Evolutionary conservation across 1,140 invertebrate species (phyloP), one percentile per base, ranked within the genome.

Genomic region (Heliconius hermathena): DNA sequence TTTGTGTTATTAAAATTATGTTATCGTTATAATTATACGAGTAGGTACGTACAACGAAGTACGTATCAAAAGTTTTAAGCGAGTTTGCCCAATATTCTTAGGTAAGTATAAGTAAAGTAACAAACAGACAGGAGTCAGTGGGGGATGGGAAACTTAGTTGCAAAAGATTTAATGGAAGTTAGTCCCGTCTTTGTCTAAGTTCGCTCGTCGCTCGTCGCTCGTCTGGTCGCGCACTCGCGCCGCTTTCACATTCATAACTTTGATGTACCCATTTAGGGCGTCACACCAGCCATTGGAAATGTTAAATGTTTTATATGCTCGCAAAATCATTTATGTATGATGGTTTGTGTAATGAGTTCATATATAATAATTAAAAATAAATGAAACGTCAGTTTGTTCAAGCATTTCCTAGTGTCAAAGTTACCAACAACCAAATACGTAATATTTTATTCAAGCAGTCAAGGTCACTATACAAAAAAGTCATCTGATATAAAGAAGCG

Each of bases 121-220:
- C 74, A 76, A 76, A 85, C 82, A 85, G 82, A 86, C 87, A 89
- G 82, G 86, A 89, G 85, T 88, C 88, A 85, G 85, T 83, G 81
- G 89, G 89, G 83, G 87, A 88, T 82, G 84, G 57, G 75, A 81
- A 90, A 93, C 87, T 91, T 91, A 78, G 89, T 91, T 90, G 89
- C 89, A 87, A 92, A 94, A 93, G 92, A 92, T 93, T 93, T 93
- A 91, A 93, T 93, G 91, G 90, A 93, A 93, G 91, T 92, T 91
- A 88, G 86, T 87, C 88, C 60, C 88, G 90, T 88, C 90, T 93
- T 92, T 93, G 92, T 92, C 88, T 88, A 85, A 91, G 89, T 92
- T 91, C 85, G 22, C 60, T 66, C 60, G 85, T 86, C 85, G n/a
- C 57, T 60, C 57, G 84, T 86, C 85, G 85, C 84, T 89, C 85